A percentile compares a stretch with the other conserved stretches of the same genome.
phyloP scores from a whole-genome alignment of 2,113 vertebrate species.

The Asarcornis scutulata region DNA sequence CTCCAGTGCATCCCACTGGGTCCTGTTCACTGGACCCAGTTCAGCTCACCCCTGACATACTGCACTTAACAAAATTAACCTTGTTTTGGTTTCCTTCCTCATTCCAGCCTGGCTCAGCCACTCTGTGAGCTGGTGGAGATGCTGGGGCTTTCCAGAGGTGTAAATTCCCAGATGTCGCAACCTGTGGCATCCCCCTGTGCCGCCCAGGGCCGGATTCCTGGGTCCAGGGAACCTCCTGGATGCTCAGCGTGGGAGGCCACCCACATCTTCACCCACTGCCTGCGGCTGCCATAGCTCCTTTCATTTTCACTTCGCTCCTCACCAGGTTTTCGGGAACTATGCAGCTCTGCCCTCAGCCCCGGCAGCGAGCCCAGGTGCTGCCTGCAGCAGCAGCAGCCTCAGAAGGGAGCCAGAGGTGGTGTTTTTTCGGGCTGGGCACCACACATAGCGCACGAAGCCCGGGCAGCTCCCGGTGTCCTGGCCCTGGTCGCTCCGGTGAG shows the following conservation, averaged over 20 bases:
- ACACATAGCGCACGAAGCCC: rapidly evolving
- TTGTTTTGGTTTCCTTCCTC: not conserved
- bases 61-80: not conserved
- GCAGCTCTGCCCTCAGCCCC: not conserved
- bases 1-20: not conserved
- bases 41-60: not conserved
- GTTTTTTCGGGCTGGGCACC: rapidly evolving
- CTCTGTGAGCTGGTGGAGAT: rapidly evolving
- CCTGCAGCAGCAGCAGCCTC: not conserved
- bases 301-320: not conserved
- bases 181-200: rapidly evolving
- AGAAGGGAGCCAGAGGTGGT: rapidly evolving
- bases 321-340: not conserved
- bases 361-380: not conserved
- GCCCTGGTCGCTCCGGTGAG: not conserved
- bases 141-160: not conserved
- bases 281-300: not conserved
- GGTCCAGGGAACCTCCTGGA: rapidly evolving
- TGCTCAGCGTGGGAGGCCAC: not conserved
- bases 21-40: not conserved
- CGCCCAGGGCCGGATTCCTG: not conserved
- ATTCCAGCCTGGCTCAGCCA: not conserved
- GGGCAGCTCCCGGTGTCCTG: rapidly evolving
- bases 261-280: not conserved
- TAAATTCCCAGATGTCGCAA: rapidly evolving